These are phyloP conservation scores for Melieria picta DNA, from an alignment of 2,888 invertebrate species.

Conservation along the genomic window DNA sequence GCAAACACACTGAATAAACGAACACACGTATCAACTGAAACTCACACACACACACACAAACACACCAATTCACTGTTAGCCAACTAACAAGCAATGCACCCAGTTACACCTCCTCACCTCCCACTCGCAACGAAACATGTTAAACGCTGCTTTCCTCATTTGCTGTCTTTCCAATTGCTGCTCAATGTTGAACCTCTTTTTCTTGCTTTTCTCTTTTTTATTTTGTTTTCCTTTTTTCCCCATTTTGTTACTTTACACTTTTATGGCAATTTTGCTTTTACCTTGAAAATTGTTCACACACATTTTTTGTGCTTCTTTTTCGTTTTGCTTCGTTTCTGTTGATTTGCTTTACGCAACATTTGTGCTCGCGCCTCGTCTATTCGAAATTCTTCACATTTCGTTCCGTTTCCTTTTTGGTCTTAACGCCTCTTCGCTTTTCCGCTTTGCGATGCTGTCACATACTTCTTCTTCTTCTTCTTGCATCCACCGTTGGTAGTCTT, in stretches of 20 bases:
- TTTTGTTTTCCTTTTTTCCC: background rate
- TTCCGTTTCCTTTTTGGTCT: background rate
- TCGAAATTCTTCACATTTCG: background rate
- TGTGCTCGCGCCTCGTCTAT: background rate
- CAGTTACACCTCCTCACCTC: too few species aligned
- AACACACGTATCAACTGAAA: background rate
- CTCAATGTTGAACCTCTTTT: background rate
- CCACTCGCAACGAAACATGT: too few species aligned
- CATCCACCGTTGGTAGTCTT: too few species aligned
- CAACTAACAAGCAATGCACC: too few species aligned
- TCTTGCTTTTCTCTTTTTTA: background rate
- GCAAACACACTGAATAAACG: too few species aligned
- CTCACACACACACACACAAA: background rate
- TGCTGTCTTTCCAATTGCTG: background rate
- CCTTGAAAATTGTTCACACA: background rate
- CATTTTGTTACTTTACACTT: too few species aligned
- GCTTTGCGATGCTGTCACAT: background rate
- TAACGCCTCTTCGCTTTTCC: background rate
- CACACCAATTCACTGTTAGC: too few species aligned
- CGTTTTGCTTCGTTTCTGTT: background rate
- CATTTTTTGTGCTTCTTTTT: background rate
- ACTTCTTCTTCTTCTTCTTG: background rate
- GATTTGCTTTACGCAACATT: background rate
- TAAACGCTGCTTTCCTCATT: too few species aligned
- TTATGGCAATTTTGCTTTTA: too few species aligned